These are phyloP conservation scores for Calephelis virginiensis DNA, from an alignment of 1,140 invertebrate species.

Conservation along the genomic window DNA sequence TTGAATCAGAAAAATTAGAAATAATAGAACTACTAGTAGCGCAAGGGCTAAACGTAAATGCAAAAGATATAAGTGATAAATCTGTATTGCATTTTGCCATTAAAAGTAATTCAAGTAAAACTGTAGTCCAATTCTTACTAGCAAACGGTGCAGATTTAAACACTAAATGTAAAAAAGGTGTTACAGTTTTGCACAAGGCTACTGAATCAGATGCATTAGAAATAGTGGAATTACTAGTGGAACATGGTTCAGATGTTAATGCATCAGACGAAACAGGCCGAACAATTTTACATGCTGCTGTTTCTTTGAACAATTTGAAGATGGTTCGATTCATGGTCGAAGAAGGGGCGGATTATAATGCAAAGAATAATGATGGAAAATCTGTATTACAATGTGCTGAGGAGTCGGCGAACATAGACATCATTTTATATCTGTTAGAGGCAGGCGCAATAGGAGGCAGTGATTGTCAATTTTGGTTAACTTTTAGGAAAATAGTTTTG, in stretches of 20 bases:
- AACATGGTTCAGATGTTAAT: slow-evolving; percentile 2
- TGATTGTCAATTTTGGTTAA: too few species aligned
- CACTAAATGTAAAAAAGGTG: not conserved
- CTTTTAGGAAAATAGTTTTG: too few species aligned
- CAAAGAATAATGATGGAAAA: not conserved
- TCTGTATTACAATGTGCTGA: slow-evolving; percentile 4
- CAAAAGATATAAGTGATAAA: not conserved
- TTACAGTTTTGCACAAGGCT: slow-evolving; percentile 7
- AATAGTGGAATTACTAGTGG: slow-evolving; percentile 15
- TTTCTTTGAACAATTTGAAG: not conserved
- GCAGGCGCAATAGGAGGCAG: not conserved
- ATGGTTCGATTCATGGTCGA: slow-evolving; percentile 1
- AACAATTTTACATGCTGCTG: slow-evolving; percentile 5
- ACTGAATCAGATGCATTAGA: slow-evolving; percentile 7
- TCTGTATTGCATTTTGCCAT: not conserved
- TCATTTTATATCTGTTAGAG: not conserved
- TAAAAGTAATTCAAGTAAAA: not conserved
- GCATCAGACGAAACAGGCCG: not conserved
- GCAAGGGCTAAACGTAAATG: not conserved
- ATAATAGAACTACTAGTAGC: not conserved
- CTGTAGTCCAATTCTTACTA: not conserved
- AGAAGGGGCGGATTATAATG: not conserved
- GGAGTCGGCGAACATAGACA: not conserved
- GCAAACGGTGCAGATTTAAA: slow-evolving; percentile 11
- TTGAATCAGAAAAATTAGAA: not conserved